Evolutionary conservation across 2,113 vertebrate species (phyloP), one percentile per base, ranked within the genome.

Genomic region (Fulica atra): DNA sequence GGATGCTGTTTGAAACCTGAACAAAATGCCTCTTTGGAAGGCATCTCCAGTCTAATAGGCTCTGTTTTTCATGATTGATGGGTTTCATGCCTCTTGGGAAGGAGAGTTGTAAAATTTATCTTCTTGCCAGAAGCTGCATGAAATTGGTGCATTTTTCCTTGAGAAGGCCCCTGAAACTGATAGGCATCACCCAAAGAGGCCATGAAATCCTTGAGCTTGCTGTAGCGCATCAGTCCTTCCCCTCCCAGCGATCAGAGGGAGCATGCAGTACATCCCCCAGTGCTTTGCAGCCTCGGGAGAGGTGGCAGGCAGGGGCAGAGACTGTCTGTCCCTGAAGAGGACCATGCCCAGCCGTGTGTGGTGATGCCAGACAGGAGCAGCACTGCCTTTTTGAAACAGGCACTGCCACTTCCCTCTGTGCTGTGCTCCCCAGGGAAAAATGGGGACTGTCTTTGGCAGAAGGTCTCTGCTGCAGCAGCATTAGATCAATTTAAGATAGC

Each of bases 401-500:
- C 4, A 3, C 59, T 40, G 51, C 11, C 16, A 3, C n/a, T 69
- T 60, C 31, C 21, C n/a, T 65, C 65, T 65, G 7, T 1, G 5
- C 18, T 0, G 0, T 0, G 3, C 31, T 86, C 23, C 17, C 44
- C 3, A 2, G 26, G 36, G 59, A 50, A 29, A 65, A 64, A 40
- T 2, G 11, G 28, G 12, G 28, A 11, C 11, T 35, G 3, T 12
- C 29, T 9, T 1, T 14, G 63, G 10, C n/a, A 50, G 18, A 40
- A 21, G 12, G 25, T 16, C 5, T 44, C 46, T 60, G 60, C 38
- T 86, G 76, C 2, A 7, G 38, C 6, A 65, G 25, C 10, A 6
- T 44, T 40, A 26, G 29, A 25, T 65, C 28, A 40, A 2, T 28
- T 46, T 44, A 28, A 74, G n/a, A 36, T 6, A 65, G 35, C 8